Evolutionary conservation across 1,140 invertebrate species (phyloP).

Genomic region (Trachymyrmex septentrionalis): DNA sequence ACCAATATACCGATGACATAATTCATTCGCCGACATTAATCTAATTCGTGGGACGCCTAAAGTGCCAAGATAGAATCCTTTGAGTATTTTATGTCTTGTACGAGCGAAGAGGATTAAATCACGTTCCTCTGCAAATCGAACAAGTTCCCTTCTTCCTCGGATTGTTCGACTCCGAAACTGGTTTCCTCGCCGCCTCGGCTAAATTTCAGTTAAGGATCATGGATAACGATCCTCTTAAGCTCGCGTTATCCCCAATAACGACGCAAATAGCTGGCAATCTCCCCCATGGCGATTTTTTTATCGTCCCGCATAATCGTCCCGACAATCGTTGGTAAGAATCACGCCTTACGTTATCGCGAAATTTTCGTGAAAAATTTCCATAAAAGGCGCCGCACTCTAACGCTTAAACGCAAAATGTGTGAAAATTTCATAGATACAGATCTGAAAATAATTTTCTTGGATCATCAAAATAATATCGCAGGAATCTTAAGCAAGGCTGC

Average conservation of each 20-base stretch:
- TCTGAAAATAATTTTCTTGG: no score
- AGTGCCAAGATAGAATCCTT: background rate
- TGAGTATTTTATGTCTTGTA: slow-evolving; percentile 39
- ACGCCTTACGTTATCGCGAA: background rate
- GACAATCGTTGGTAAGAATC: background rate
- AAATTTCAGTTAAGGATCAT: slow-evolving; percentile 54
- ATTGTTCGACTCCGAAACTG: slow-evolving; percentile 53
- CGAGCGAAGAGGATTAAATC: slow-evolving; percentile 30
- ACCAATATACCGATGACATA: background rate
- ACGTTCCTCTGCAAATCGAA: slow-evolving; percentile 43
- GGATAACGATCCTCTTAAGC: slow-evolving; percentile 58
- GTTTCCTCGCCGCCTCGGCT: slow-evolving; percentile 30
- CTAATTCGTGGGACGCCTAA: background rate
- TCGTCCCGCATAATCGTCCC: background rate
- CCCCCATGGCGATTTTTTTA: slow-evolving; percentile 27
- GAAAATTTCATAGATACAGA: no score
- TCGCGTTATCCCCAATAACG: slow-evolving; percentile 47
- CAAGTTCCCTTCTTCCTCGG: slow-evolving; percentile 19
- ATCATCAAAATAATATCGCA: no score
- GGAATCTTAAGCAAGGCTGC: no score
- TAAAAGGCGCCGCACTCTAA: background rate
- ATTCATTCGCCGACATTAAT: background rate
- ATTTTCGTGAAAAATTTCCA: slow-evolving; percentile 30
- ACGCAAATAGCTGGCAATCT: slow-evolving; percentile 50
- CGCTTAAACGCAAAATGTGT: background rate